Percentiles rank a stretch among this genome's conserved stretches.
Conservation (phyloP, 2,113 vertebrate species). For the Lota lota region DNA sequence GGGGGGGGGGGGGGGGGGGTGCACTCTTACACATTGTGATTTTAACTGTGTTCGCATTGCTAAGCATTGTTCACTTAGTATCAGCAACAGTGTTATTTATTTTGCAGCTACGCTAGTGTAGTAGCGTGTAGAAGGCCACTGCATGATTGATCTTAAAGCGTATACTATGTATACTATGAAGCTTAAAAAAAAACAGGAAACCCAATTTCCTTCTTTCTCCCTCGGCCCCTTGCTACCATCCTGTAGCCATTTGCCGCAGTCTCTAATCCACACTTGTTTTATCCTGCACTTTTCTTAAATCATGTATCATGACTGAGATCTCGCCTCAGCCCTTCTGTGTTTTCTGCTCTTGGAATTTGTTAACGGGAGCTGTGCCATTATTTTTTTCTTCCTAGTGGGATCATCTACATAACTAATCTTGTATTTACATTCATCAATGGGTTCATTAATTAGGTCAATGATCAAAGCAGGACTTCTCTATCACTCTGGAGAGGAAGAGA, state of each 20-base stretch:
- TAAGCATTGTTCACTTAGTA: too few relatives aligned
- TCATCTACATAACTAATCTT: conserved; percentile 70
- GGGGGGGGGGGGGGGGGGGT: too few relatives aligned
- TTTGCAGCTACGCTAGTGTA: too few relatives aligned
- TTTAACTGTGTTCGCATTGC: too few relatives aligned
- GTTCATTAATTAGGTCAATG: conserved; percentile 75
- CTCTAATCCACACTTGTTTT: conserved; percentile 49
- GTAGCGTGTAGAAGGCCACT: too few relatives aligned
- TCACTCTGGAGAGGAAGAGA: conserved; percentile 31
- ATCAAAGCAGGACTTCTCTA: conserved; percentile 67
- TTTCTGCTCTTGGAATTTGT: conserved; percentile 57
- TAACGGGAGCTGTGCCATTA: conserved; percentile 51
- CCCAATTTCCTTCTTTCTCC: conserved; percentile 1
- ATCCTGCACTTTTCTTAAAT: conserved; percentile 37
- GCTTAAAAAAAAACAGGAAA: too few relatives aligned
- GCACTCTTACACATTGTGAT: too few relatives aligned
- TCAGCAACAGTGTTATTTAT: too few relatives aligned
- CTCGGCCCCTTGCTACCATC: conserved; percentile 19
- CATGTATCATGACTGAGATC: conserved; percentile 45
- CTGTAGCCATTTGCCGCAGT: conserved; percentile 7
- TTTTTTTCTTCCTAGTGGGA: conserved; percentile 32
- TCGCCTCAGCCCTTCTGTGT: conserved; percentile 59
- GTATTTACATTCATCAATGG: conserved; percentile 74
- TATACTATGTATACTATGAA: too few relatives aligned
- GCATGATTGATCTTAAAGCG: too few relatives aligned